Conservation (phyloP, 2,113 vertebrate genomes). For the Tetrao urogallus region DNA sequence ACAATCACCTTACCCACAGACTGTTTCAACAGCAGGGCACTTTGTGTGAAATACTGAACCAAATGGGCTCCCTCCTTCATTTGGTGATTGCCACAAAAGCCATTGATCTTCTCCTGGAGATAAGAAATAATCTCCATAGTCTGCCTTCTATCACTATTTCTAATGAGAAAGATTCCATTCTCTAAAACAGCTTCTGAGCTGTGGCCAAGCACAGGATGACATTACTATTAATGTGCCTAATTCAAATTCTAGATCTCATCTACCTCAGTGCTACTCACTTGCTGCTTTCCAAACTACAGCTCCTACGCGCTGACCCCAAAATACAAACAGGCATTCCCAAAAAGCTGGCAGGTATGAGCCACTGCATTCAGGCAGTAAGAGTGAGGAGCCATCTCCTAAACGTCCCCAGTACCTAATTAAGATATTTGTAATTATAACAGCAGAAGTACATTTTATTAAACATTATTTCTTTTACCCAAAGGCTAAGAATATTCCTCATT, state of each 20-base stretch:
- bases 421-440: not conserved
- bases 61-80: not conserved
- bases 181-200: not conserved
- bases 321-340: not conserved
- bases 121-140: not conserved
- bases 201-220: not conserved
- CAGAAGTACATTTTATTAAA: not conserved
- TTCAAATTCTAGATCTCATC: not conserved
- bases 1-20: not conserved
- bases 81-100: not conserved
- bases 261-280: not conserved
- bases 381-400: not conserved
- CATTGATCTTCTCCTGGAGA: not conserved
- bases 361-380: not conserved
- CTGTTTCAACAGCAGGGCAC: not conserved
- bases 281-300: not conserved
- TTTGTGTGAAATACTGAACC: not conserved
- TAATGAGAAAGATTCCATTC: not conserved
- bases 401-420: not conserved
- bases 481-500: not conserved
- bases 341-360: not conserved
- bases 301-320: not conserved
- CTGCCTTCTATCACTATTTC: not conserved
- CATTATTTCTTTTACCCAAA: not conserved
- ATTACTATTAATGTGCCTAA: not conserved